Conservation (phyloP, 2,888 invertebrate genomes). For the Xanthorhoe designata region DNA sequence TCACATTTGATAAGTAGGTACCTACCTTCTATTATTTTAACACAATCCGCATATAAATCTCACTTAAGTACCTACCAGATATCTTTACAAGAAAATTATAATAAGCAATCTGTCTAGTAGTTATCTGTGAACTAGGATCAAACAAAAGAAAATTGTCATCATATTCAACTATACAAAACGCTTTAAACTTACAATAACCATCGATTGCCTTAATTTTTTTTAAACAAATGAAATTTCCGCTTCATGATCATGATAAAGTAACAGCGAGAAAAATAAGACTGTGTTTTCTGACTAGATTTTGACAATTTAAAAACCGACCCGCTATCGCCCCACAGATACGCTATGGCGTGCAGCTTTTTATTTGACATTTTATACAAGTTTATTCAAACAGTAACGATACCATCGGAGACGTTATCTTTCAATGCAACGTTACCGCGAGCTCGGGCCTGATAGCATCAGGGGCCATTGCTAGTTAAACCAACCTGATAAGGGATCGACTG, state of each 20-base stretch:
- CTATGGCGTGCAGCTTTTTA: conserved; percentile 81
- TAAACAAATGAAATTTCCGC: not conserved
- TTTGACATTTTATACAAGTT: conserved; percentile 86
- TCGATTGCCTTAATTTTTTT: too few relatives aligned
- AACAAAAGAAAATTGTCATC: too few relatives aligned
- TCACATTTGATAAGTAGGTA: too few relatives aligned
- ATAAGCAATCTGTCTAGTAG: too few relatives aligned
- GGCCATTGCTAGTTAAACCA: conserved; percentile 85
- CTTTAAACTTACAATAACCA: too few relatives aligned
- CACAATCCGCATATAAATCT: too few relatives aligned
- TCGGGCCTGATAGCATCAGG: conserved; percentile 78
- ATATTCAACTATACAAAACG: too few relatives aligned
- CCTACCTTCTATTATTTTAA: too few relatives aligned
- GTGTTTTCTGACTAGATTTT: conserved; percentile 22
- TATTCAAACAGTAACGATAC: conserved; percentile 83
- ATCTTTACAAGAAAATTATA: too few relatives aligned
- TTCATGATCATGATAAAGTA: not conserved
- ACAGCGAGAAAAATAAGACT: not conserved
- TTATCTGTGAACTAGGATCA: too few relatives aligned
- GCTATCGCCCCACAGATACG: conserved; percentile 70
- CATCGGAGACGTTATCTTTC: conserved; percentile 84
- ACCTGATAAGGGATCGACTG: conserved; percentile 80
- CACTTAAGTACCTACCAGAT: too few relatives aligned
- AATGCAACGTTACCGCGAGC: conserved; percentile 86
- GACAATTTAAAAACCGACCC: conserved; percentile 52